Evolutionary conservation across 2,113 vertebrate genomes (phyloP).

Genomic region (Mugil cephalus): DNA sequence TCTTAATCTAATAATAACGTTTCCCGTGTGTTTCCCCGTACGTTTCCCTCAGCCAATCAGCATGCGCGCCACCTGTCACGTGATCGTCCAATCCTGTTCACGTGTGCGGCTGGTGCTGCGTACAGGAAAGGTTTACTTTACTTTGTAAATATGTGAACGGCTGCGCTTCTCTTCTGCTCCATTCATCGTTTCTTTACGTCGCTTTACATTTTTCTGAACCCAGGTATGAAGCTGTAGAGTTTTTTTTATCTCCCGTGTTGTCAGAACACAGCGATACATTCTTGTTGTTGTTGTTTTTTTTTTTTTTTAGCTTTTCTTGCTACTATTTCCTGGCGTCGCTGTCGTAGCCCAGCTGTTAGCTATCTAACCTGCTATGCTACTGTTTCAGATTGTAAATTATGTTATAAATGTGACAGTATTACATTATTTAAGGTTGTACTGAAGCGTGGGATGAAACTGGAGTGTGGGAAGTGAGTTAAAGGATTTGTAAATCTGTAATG

Average conservation of each 20-base stretch:
- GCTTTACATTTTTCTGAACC: background rate
- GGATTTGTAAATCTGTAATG: too few relatives aligned
- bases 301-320: rapidly evolving
- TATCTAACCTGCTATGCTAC: constrained; percentile 14
- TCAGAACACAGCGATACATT: background rate
- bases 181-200: background rate
- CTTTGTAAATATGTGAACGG: background rate
- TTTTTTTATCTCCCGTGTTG: background rate
- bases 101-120: background rate
- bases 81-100: constrained; percentile 6
- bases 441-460: too few relatives aligned
- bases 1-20: too few relatives aligned
- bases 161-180: rapidly evolving
- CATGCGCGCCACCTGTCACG: constrained; percentile 4
- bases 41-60: constrained; percentile 41
- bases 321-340: background rate
- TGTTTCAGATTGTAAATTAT: background rate
- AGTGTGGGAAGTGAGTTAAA: too few relatives aligned
- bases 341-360: constrained; percentile 11
- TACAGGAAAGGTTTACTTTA: too few relatives aligned
- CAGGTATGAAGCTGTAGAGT: constrained; percentile 45
- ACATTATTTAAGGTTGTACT: too few relatives aligned
- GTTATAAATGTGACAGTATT: too few relatives aligned
- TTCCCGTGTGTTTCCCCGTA: too few relatives aligned
- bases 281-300: background rate